phyloP scores from a whole-genome alignment of 1,140 invertebrate genomes.

The Sinonovacula constricta region DNA sequence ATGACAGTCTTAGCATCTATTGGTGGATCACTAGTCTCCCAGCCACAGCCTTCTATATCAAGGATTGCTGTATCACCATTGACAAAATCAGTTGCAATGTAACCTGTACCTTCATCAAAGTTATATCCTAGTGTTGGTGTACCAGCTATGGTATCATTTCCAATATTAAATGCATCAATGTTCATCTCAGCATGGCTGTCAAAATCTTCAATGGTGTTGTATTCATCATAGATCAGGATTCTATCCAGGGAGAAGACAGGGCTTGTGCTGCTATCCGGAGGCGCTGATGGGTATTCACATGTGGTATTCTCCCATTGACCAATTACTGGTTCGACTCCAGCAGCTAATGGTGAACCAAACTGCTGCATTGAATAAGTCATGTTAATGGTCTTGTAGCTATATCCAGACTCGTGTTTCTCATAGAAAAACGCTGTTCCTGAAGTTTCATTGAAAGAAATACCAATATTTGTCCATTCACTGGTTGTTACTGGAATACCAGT shows the following conservation, averaged over 20 bases:
- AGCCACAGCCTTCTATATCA: constrained; percentile 20
- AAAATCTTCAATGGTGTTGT: constrained; percentile 24
- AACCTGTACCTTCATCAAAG: constrained; percentile 45
- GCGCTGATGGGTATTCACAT: background rate
- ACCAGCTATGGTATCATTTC: background rate
- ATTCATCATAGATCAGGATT: constrained; percentile 13
- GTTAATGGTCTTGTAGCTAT: constrained; percentile 37
- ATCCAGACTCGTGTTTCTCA: constrained; percentile 42
- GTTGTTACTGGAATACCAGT: constrained; percentile 25
- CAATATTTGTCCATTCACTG: constrained; percentile 48
- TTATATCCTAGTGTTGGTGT: constrained; percentile 39
- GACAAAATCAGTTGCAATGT: constrained; percentile 24
- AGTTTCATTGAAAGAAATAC: constrained; percentile 23
- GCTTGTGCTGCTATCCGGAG: constrained; percentile 5
- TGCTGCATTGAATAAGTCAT: constrained; percentile 19
- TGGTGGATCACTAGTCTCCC: constrained; percentile 30
- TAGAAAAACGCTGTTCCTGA: constrained; percentile 41
- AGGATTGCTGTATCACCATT: constrained; percentile 19
- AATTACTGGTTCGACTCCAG: constrained; percentile 13
- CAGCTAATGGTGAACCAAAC: constrained; percentile 22
- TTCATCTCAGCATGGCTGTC: constrained; percentile 30
- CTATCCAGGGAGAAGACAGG: constrained; percentile 33
- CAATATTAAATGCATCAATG: constrained; percentile 14
- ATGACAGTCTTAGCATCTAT: constrained; percentile 17
- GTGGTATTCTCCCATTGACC: constrained; percentile 41